Evolutionary conservation across 2,888 invertebrate genomes (phyloP), one percentile per base, ranked within the genome.

Genomic region (Cosmia pyralina): DNA sequence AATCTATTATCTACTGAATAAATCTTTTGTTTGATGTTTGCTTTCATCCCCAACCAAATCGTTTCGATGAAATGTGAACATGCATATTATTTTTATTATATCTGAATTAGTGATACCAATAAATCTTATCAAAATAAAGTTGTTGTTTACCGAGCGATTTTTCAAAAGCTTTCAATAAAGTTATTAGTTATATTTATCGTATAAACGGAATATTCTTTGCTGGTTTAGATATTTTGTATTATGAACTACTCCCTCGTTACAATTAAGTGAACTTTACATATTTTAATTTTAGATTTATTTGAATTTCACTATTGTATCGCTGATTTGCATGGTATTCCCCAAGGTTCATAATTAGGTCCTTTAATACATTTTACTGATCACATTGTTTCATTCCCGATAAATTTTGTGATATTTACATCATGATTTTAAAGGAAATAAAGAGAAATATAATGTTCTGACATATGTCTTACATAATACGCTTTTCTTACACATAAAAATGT

Each of bases 11-110:
- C 34, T 62, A 62, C 22, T 55, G 22, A 60, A 52, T 69, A 34
- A 69, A 69, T 57, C 63, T 75, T 62, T 38, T 10, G n/a, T 57
- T 28, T 38, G 17, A 57, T 72, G 11, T 64, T 53, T 64, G 74
- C 22, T 60, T 44, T 55, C 41, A 28, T 28, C 48, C 22, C 8
- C 8, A 72, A 53, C 46, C 59, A 52, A 52, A 75, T 58, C 10
- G 6, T 60, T 22, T 55, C 50, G n/a, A 41, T 63, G n/a, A 75
- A 81, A 81, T 57, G n/a, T 81, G 60, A 59, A 50, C 48, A 19
- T 64, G 44, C 57, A 52, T 57, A 58, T 57, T 67, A 44, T 58
- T 67, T n/a, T 3, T 28, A 63, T 58, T n/a, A 4, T 28, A 63
- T 58, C 5, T 17, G 19, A 69, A 65, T 34, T 34, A 59, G 22